These are phyloP conservation scores for Mya arenaria DNA, from an alignment of 1,140 invertebrate genomes.

Conservation along the genomic window DNA sequence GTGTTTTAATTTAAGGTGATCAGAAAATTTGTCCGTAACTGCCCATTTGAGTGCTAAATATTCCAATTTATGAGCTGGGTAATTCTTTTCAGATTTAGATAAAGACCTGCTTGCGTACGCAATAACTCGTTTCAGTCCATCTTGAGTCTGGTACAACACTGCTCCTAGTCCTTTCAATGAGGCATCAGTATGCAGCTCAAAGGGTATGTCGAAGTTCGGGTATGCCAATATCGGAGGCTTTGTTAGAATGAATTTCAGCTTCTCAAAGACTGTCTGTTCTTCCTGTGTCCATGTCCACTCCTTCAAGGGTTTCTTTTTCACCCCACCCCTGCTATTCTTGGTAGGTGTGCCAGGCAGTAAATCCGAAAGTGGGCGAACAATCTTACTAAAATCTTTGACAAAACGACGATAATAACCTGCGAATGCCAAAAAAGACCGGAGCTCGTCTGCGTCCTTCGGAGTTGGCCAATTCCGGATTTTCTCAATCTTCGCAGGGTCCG, in stretches of 20 bases:
- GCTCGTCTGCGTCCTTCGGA: constrained; percentile 62
- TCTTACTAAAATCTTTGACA: constrained; percentile 62
- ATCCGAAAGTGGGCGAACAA: constrained; percentile 53
- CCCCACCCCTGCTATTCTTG: not conserved
- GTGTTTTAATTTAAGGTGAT: constrained; percentile 22
- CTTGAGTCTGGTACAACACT: too few relatives aligned
- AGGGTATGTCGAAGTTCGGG: too few relatives aligned
- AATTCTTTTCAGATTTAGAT: not conserved
- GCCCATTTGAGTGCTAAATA: constrained; percentile 49
- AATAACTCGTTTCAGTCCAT: too few relatives aligned
- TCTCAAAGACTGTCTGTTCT: not conserved
- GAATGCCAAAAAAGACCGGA: constrained; percentile 70
- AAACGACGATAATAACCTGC: constrained; percentile 33
- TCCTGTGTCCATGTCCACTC: not conserved
- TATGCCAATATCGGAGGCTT: too few relatives aligned
- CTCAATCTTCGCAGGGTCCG: constrained; percentile 67
- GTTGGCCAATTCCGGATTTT: constrained; percentile 67
- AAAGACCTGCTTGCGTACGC: constrained; percentile 1
- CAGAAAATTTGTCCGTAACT: constrained; percentile 26
- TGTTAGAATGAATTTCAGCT: not conserved
- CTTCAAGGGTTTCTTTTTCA: not conserved
- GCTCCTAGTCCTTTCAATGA: too few relatives aligned
- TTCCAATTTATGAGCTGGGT: not conserved
- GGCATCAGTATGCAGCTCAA: not conserved
- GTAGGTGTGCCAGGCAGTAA: constrained; percentile 26